Conservation (phyloP, 2,888 invertebrate species). For the Patella depressa region DNA sequence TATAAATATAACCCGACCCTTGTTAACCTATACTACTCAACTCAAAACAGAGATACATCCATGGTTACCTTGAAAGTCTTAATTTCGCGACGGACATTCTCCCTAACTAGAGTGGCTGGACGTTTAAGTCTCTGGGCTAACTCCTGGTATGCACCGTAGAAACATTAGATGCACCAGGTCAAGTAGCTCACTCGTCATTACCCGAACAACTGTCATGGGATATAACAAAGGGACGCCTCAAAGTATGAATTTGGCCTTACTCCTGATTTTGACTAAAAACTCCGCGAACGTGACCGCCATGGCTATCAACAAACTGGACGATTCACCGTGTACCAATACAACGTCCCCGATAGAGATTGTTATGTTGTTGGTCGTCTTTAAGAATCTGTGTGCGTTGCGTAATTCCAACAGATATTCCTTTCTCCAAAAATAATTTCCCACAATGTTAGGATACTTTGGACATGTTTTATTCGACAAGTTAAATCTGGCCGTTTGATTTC, state of each 20-base stretch:
- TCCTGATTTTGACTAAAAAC: not conserved
- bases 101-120: not conserved
- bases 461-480: too few species aligned
- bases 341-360: not conserved
- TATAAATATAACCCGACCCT: not conserved
- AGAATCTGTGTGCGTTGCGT: not conserved
- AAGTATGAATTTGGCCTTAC: not conserved
- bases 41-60: not conserved
- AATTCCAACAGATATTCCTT: not conserved
- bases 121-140: not conserved
- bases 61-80: too few species aligned
- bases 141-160: not conserved
- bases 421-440: not conserved
- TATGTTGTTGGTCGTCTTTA: not conserved
- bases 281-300: not conserved
- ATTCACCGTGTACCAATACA: not conserved
- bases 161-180: too few species aligned
- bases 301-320: not conserved
- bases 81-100: not conserved
- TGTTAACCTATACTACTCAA: conserved; percentile 5
- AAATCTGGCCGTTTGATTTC: not conserved
- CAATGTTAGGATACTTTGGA: too few species aligned
- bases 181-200: too few species aligned
- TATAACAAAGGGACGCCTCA: not conserved
- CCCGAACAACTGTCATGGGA: not conserved